Evolutionary conservation across 2,888 invertebrate species (phyloP), one percentile per base, ranked within the genome.

Genomic region (Epistrophe eligans): DNA sequence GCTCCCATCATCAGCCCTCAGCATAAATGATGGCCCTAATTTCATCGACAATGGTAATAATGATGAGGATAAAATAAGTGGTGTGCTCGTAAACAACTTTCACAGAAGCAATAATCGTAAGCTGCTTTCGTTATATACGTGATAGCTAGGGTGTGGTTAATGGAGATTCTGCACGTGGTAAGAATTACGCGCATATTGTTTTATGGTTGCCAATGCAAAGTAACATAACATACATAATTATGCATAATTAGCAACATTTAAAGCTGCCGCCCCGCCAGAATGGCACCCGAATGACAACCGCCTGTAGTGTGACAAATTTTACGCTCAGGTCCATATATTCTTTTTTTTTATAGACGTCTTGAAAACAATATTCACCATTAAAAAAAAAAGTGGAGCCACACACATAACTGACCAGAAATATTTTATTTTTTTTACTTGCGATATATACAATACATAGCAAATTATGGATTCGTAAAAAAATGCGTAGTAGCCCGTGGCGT

Each of bases 21-120:
- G 66, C 77, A 67, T 77, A 73, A 85, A 77, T 81, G 85, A 85
- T 81, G 70, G 85, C 55, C 77, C 81, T 81, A 77, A 85, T 81
- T 77, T 81, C 64, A 85, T 70, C 81, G 85, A 77, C 85, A 85
- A 81, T 81, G 70, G 85, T 67, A 64, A 85, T 85, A 81, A 85
- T 77, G 84, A 77, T 76, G 77, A 58, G 70, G 81, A 73, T 67
- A 77, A 73, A 81, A 85, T 85, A 85, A 81, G 81, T 77, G 73
- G 77, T 81, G 48, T 62, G 70, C 62, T 85, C 73, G 74, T 77
- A 77, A 77, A 64, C 81, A 81, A 57, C 81, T 73, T 74, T 73
- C 77, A 70, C 40, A 62, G 73, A 77, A 58, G 81, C 84, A 81
- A 81, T 77, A 85, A 85, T 85, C 57, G 81, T 85, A 77, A 77